A percentile compares a stretch with the other conserved stretches of the same genome.
Evolutionary conservation across 2,888 invertebrate genomes (phyloP).

Genomic region (Caenorhabditis uteleia): DNA sequence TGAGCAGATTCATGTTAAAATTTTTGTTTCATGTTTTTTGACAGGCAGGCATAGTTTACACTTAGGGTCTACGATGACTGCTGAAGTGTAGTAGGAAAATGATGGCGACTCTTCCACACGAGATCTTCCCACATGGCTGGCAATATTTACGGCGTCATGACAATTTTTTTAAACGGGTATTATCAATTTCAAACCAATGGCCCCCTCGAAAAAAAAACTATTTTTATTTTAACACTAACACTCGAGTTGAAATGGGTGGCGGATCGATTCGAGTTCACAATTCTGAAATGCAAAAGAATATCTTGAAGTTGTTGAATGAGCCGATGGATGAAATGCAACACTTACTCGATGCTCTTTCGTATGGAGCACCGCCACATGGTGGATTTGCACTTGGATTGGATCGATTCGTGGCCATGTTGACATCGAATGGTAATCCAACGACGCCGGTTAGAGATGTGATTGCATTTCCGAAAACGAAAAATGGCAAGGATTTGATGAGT

Average conservation of each 20-base stretch:
- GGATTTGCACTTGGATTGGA: conserved; percentile 86
- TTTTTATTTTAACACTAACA: too few species aligned
- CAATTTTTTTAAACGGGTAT: too few species aligned
- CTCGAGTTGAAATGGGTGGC: conserved; percentile 92
- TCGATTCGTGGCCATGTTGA: conserved; percentile 57
- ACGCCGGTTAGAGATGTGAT: conserved; percentile 73
- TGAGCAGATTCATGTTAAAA: too few species aligned
- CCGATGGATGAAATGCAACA: conserved; percentile 73
- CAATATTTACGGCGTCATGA: too few species aligned
- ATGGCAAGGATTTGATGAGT: conserved; percentile 87
- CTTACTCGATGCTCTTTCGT: conserved; percentile 85
- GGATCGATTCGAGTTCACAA: conserved; percentile 95
- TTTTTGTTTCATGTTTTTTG: too few species aligned
- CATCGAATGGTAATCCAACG: conserved; percentile 50
- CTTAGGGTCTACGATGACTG: too few species aligned
- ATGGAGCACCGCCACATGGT: conserved; percentile 96
- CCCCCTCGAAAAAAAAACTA: too few species aligned
- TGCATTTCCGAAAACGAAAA: conserved; percentile 93
- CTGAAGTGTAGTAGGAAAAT: too few species aligned
- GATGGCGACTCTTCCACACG: too few species aligned
- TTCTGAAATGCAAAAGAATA: conserved; percentile 79
- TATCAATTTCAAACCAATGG: too few species aligned
- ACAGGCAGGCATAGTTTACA: too few species aligned
- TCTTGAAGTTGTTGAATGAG: conserved; percentile 78
- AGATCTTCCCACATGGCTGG: too few species aligned